Conservation (phyloP, 2,797 vertebrate species). For the Brachyalestes nurse region DNA sequence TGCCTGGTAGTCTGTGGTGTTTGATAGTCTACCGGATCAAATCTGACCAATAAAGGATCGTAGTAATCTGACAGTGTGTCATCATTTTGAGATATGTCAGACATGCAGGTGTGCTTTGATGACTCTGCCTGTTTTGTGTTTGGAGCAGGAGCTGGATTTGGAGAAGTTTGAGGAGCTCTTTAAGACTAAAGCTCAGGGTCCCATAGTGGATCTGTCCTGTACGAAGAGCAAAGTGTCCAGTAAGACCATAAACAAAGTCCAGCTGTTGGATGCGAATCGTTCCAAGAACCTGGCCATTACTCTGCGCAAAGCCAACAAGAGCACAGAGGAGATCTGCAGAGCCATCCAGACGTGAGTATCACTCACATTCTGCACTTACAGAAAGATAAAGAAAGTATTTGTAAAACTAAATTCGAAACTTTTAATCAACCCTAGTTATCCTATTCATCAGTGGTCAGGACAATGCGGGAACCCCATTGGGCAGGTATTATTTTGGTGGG, state of each 20-base stretch:
- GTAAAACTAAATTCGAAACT: not conserved
- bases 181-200: slow-evolving; percentile 96
- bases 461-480: too few species aligned
- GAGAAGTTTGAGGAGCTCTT: slow-evolving; percentile 96
- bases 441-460: too few species aligned
- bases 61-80: not conserved
- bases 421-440: too few species aligned
- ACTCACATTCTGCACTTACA: not conserved
- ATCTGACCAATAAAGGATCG: not conserved
- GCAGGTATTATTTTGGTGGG: too few species aligned
- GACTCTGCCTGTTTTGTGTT: slow-evolving; percentile 5
- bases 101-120: not conserved
- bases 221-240: slow-evolving; percentile 90
- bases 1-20: too few species aligned
- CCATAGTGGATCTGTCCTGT: slow-evolving; percentile 85
- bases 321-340: slow-evolving; percentile 93
- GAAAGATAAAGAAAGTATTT: not conserved
- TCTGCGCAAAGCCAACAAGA: slow-evolving; percentile 89
- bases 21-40: not conserved
- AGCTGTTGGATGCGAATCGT: slow-evolving; percentile 91
- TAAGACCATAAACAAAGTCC: slow-evolving; percentile 88
- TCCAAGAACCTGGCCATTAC: slow-evolving; percentile 98
- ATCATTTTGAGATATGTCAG: not conserved
- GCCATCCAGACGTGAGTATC: slow-evolving; percentile 91
- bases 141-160: slow-evolving; percentile 88